Percentiles rank a stretch among this genome's conserved stretches.
These are phyloP conservation scores for Protosalanx chinensis DNA, from an alignment of 2,797 vertebrate genomes.

Conservation along the genomic window DNA sequence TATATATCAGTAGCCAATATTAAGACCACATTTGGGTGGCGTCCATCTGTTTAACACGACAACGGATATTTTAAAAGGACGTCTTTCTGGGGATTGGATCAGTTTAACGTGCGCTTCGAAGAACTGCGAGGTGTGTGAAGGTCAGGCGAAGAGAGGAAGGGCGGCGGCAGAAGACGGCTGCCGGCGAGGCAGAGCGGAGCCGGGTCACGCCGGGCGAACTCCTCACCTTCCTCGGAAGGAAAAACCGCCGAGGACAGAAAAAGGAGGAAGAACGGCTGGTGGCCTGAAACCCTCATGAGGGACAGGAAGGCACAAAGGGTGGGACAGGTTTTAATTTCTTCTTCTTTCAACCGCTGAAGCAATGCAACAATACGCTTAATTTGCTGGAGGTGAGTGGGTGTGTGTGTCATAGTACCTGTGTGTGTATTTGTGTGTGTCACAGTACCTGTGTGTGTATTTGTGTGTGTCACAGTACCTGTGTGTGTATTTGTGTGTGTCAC, in stretches of 20 bases:
- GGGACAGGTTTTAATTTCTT: conserved; percentile 30
- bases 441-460: too few relatives aligned
- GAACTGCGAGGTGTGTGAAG: too few relatives aligned
- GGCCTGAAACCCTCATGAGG: conserved; percentile 53
- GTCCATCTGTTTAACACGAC: background rate
- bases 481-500: conserved; percentile 47
- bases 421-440: conserved; percentile 23
- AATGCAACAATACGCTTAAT: conserved; percentile 73
- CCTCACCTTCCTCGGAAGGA: conserved; percentile 16
- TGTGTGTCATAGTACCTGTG: conserved; percentile 10
- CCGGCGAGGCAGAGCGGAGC: too few relatives aligned
- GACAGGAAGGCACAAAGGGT: conserved; percentile 43
- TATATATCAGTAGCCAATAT: too few relatives aligned
- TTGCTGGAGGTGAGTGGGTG: conserved; percentile 55
- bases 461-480: conserved; percentile 10
- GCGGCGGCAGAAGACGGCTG: too few relatives aligned
- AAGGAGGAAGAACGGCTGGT: conserved; percentile 30
- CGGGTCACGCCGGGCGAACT: conserved; percentile 22
- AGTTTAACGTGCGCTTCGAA: too few relatives aligned
- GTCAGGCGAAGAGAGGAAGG: too few relatives aligned
- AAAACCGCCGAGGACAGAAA: background rate
- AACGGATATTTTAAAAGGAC: background rate
- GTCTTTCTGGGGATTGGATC: too few relatives aligned
- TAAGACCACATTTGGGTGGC: too few relatives aligned
- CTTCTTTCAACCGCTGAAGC: conserved; percentile 49